A percentile compares a stretch with the other conserved stretches of the same genome.
phyloP scores from a whole-genome alignment of 2,888 invertebrate genomes.

The Mythimna pallens region DNA sequence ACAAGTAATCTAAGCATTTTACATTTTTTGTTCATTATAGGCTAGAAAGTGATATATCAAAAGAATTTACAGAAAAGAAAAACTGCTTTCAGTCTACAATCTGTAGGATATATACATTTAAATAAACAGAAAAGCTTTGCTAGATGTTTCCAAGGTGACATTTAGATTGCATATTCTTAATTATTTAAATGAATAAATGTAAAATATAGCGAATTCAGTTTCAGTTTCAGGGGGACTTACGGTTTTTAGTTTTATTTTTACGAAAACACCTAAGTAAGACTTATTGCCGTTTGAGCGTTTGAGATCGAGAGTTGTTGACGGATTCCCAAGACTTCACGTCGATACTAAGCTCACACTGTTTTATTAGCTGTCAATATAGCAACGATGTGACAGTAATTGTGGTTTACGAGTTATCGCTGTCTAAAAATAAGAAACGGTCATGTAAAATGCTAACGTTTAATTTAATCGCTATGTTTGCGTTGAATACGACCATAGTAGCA shows the following conservation, averaged over 20 bases:
- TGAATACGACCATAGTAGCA: background rate
- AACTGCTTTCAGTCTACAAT: background rate
- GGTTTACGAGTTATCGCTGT: constrained; percentile 48
- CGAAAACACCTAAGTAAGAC: constrained; percentile 32
- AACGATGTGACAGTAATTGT: constrained; percentile 50
- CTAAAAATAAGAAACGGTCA: constrained; percentile 15
- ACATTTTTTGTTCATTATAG: background rate
- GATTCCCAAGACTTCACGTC: constrained; percentile 38
- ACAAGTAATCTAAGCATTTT: background rate
- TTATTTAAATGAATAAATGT: constrained; percentile 5
- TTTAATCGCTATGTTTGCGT: background rate
- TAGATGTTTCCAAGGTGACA: background rate
- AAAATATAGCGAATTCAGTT: background rate
- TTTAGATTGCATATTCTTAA: background rate
- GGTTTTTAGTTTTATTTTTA: constrained; percentile 24
- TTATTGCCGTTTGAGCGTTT: constrained; percentile 31
- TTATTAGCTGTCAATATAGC: constrained; percentile 59
- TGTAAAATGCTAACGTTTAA: background rate
- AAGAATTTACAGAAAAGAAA: background rate
- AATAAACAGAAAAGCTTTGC: background rate
- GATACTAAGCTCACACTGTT: constrained; percentile 43
- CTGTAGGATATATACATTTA: background rate
- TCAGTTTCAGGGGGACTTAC: background rate
- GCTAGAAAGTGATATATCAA: background rate
- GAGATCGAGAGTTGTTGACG: constrained; percentile 46